phyloP scores from a whole-genome alignment of 2,888 invertebrate species.

The Mythimna loreyi region DNA sequence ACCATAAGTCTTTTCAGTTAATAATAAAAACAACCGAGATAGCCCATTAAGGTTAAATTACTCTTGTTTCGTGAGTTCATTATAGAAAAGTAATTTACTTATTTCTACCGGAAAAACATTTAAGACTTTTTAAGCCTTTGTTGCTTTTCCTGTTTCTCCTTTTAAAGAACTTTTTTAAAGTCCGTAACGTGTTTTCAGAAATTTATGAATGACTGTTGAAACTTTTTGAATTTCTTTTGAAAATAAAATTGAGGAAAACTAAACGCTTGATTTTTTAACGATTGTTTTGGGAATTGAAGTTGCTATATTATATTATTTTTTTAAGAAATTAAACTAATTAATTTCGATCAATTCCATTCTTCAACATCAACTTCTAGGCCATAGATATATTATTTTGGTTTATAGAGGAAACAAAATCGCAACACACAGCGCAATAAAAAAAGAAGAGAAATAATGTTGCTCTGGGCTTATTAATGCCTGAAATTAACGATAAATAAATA shows the following conservation, averaged over 20 bases:
- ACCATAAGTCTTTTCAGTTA: conserved; percentile 1
- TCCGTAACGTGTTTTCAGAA: conserved; percentile 44
- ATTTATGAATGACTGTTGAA: conserved; percentile 47
- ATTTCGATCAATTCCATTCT: no score
- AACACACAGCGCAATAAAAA: no score
- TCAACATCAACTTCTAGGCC: no score
- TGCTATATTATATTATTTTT: no score
- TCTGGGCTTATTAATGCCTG: no score
- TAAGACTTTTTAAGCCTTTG: conserved; percentile 15
- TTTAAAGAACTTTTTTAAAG: conserved; percentile 9
- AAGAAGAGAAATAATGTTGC: no score
- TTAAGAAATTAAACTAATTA: no score
- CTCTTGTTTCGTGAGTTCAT: conserved; percentile 42
- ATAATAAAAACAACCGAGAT: conserved; percentile 25
- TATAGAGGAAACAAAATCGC: no score
- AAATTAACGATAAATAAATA: no score
- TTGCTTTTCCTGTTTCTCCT: conserved; percentile 41
- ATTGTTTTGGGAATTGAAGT: neutral
- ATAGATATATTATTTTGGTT: no score
- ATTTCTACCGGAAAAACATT: conserved; percentile 18
- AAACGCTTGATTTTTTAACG: neutral
- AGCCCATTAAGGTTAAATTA: conserved; percentile 10
- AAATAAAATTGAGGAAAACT: conserved; percentile 16
- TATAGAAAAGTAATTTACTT: conserved; percentile 45
- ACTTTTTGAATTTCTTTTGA: conserved; percentile 54